Evolutionary conservation across 2,888 invertebrate genomes (phyloP).

Genomic region (Thyatira batis): DNA sequence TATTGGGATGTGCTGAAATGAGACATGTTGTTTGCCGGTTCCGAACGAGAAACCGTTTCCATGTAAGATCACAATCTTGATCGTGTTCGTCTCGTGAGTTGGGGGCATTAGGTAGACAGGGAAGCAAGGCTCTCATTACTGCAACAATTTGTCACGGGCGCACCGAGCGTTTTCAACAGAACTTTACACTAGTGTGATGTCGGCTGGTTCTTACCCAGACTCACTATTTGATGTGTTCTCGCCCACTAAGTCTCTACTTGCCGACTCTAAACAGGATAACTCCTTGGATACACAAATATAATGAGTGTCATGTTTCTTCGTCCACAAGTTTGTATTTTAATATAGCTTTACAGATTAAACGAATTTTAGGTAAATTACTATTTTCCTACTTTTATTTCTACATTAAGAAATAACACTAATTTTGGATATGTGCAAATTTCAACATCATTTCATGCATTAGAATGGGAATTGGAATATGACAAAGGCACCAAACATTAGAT

Average conservation of each 20-base stretch:
- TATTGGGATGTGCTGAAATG: background rate
- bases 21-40: background rate
- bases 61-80: constrained; percentile 2
- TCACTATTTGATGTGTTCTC: constrained; percentile 22
- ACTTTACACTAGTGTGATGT: constrained; percentile 32
- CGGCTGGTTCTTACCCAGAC: constrained; percentile 20
- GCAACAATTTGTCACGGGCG: constrained; percentile 57
- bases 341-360: background rate
- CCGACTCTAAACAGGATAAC: background rate
- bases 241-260: background rate
- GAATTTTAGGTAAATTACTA: too few species aligned
- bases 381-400: too few species aligned
- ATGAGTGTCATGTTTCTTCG: background rate
- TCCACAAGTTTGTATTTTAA: background rate
- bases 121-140: constrained; percentile 50
- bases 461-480: too few species aligned
- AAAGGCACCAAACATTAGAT: background rate
- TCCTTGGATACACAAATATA: background rate
- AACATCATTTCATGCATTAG: too few species aligned
- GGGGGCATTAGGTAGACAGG: constrained; percentile 15
- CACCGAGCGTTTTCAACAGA: constrained; percentile 36
- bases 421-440: too few species aligned
- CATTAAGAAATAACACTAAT: too few species aligned
- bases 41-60: constrained; percentile 5
- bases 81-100: constrained; percentile 10